phyloP scores from a whole-genome alignment of 2,797 vertebrate genomes.

The Orestias chungarensis region DNA sequence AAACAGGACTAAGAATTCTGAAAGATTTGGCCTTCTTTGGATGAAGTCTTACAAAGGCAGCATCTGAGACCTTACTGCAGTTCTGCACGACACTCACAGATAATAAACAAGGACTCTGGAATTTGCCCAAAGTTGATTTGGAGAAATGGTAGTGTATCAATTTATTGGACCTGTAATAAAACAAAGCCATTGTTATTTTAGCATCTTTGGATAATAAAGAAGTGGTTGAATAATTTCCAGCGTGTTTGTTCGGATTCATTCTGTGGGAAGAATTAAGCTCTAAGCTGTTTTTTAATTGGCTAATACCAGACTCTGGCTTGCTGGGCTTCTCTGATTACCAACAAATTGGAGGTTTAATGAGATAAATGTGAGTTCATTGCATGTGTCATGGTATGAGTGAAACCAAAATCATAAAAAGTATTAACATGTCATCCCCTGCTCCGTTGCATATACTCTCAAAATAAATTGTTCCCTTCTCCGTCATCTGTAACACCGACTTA shows the following conservation, averaged over 20 bases:
- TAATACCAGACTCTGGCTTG: constrained; percentile 6
- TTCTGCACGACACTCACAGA: background rate
- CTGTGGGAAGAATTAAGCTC: background rate
- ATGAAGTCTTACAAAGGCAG: no score
- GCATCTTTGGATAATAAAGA: background rate
- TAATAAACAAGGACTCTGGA: background rate
- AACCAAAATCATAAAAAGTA: constrained; percentile 18
- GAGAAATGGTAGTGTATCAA: background rate
- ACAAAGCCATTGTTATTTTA: background rate
- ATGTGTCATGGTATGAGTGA: constrained; percentile 12
- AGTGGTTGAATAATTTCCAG: background rate
- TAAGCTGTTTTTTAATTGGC: constrained; percentile 11
- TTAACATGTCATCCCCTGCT: constrained; percentile 24
- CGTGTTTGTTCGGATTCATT: background rate
- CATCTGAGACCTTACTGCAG: background rate
- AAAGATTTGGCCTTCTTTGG: background rate
- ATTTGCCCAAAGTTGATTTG: background rate
- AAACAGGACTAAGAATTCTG: background rate
- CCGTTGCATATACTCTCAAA: background rate
- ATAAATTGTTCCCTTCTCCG: background rate
- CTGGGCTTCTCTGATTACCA: constrained; percentile 12
- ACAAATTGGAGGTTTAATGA: constrained; percentile 5
- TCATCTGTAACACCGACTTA: constrained; percentile 15
- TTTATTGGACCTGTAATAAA: background rate
- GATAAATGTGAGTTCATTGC: constrained; percentile 18